phyloP scores from a whole-genome alignment of 2,113 vertebrate species.

The Leptobrachium leishanense region DNA sequence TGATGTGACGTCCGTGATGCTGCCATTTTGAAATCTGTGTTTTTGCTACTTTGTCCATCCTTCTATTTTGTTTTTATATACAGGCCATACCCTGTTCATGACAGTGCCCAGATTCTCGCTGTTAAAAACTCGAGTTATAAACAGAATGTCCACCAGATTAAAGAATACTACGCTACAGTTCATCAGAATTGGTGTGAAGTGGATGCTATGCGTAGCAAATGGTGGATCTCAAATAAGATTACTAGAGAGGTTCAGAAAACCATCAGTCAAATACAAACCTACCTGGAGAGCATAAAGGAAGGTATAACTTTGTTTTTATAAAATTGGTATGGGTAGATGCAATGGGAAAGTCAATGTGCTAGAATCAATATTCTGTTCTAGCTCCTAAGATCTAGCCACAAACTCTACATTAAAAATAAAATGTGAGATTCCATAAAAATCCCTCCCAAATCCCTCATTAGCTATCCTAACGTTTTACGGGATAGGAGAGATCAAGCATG shows the following conservation, averaged over 20 bases:
- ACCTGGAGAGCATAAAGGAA: conserved; percentile 74
- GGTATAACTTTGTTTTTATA: conserved; percentile 67
- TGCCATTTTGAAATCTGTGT: too few relatives aligned
- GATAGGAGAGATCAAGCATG: too few relatives aligned
- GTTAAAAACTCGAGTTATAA: conserved; percentile 73
- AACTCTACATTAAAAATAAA: too few relatives aligned
- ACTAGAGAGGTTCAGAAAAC: conserved; percentile 68
- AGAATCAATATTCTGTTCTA: too few relatives aligned
- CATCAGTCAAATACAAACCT: conserved; percentile 74
- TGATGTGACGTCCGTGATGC: too few relatives aligned
- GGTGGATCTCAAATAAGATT: conserved; percentile 82
- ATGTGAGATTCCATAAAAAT: too few relatives aligned
- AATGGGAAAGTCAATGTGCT: too few relatives aligned
- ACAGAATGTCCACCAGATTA: conserved; percentile 69
- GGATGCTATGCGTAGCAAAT: conserved; percentile 79
- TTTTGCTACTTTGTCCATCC: too few relatives aligned
- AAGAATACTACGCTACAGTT: conserved; percentile 71
- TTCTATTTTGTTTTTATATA: conserved; percentile 43
- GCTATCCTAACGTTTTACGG: too few relatives aligned
- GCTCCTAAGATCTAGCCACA: too few relatives aligned
- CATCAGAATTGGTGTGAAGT: conserved; percentile 84
- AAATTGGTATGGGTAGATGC: too few relatives aligned
- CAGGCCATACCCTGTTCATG: conserved; percentile 68
- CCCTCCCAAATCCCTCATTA: too few relatives aligned
- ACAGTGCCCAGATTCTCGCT: conserved; percentile 79